phyloP scores from a whole-genome alignment of 2,888 invertebrate species.

The Crossocerus cetratus region DNA sequence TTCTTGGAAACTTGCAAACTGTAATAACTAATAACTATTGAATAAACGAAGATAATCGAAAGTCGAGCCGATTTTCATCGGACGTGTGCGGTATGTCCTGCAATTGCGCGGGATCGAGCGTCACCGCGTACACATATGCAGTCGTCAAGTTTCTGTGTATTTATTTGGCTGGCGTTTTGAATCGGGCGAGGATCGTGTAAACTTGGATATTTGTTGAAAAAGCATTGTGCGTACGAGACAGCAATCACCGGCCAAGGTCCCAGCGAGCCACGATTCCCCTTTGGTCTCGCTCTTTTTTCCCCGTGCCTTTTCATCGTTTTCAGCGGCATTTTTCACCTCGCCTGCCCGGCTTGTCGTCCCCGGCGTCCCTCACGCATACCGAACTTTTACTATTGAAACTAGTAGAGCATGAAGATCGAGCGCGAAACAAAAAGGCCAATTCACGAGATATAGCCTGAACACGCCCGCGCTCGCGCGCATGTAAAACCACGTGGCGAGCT shows the following conservation, averaged over 20 bases:
- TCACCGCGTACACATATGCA: conserved; percentile 1
- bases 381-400: conserved; percentile 27
- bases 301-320: conserved; percentile 24
- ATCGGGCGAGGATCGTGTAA: neutral
- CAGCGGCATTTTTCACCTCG: conserved; percentile 12
- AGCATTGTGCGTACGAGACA: conserved; percentile 19
- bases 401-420: conserved; percentile 40
- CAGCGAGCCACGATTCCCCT: conserved; percentile 24
- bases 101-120: neutral
- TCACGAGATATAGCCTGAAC: neutral
- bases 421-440: conserved; percentile 17
- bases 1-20: too few species aligned
- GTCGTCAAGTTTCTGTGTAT: neutral
- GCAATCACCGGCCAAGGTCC: conserved; percentile 34
- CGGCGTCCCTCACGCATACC: neutral
- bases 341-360: too few species aligned
- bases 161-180: neutral
- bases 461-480: too few species aligned
- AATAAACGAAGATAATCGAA: too few species aligned
- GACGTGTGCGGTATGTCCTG: too few species aligned
- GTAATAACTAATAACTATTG: too few species aligned
- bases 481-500: neutral
- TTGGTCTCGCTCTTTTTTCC: conserved; percentile 38
- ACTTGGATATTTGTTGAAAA: conserved; percentile 15
- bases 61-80: too few species aligned